Evolutionary conservation across 1,140 invertebrate genomes (phyloP).

Genomic region (Arctopsyche grandis): DNA sequence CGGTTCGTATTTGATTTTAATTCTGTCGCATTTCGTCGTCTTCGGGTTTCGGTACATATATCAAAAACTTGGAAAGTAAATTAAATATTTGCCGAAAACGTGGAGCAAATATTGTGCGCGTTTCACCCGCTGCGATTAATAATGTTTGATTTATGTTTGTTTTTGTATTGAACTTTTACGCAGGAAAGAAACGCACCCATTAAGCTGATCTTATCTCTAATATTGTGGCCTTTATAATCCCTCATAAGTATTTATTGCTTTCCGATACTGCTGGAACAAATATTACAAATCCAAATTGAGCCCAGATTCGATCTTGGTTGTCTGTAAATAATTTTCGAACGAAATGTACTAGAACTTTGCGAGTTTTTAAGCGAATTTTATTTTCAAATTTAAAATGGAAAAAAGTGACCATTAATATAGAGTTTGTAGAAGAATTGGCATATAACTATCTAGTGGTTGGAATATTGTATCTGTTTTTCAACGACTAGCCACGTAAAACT

Average conservation of each 20-base stretch:
- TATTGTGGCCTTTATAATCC: constrained; percentile 16
- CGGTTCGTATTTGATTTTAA: neutral
- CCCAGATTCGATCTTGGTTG: too few species aligned
- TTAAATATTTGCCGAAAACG: constrained; percentile 27
- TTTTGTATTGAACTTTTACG: neutral
- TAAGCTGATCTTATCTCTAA: constrained; percentile 15
- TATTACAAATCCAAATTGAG: too few species aligned
- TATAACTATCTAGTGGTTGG: too few species aligned
- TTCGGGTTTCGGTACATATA: neutral
- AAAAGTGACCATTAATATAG: too few species aligned
- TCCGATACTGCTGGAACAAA: neutral
- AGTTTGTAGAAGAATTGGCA: too few species aligned
- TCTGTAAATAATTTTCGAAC: too few species aligned
- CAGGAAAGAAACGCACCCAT: neutral
- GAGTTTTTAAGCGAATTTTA: too few species aligned
- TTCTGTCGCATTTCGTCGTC: neutral
- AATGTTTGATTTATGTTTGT: constrained; percentile 29
- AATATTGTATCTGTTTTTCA: too few species aligned
- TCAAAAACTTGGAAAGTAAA: constrained; percentile 23
- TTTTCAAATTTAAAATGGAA: too few species aligned
- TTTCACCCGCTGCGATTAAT: neutral
- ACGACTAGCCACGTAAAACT: too few species aligned
- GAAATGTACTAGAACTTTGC: too few species aligned
- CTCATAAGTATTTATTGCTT: constrained; percentile 2
- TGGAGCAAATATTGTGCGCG: neutral